These are phyloP conservation scores for Schizopygopsis malacanthus DNA, from an alignment of 2,797 vertebrate species.

Conservation along the genomic window DNA sequence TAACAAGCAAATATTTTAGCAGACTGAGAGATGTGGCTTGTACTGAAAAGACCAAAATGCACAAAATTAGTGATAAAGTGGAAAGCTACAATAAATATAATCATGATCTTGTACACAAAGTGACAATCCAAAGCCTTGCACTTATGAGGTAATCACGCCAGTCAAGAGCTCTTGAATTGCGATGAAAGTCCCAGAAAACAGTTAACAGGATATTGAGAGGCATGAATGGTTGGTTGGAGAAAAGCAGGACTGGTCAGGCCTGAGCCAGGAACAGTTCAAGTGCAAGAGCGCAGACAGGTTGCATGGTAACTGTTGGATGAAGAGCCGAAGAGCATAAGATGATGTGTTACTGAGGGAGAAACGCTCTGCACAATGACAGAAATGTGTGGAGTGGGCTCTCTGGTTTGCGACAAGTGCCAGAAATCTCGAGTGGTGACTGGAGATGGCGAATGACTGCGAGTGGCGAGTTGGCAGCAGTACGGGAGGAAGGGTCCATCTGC, in stretches of 20 bases:
- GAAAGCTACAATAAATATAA: not conserved
- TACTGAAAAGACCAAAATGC: not conserved
- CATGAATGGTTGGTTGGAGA: slow-evolving; percentile 10
- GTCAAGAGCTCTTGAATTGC: slow-evolving; percentile 5
- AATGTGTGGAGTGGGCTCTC: slow-evolving; percentile 53
- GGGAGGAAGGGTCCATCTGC: slow-evolving; percentile 56
- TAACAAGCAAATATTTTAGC: not conserved
- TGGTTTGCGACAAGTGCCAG: slow-evolving; percentile 40
- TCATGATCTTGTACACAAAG: not conserved
- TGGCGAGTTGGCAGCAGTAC: slow-evolving; percentile 52
- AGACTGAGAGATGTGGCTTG: not conserved
- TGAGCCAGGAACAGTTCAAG: slow-evolving; percentile 40
- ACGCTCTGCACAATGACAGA: slow-evolving; percentile 39
- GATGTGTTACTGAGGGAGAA: slow-evolving; percentile 49
- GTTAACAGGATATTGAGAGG: slow-evolving; percentile 1
- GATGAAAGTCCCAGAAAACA: not conserved
- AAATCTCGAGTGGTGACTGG: slow-evolving; percentile 52
- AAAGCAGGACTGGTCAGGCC: slow-evolving; percentile 13
- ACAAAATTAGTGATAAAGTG: not conserved
- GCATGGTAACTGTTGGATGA: slow-evolving; percentile 52
- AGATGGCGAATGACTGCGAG: slow-evolving; percentile 55
- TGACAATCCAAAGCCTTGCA: slow-evolving; percentile 13
- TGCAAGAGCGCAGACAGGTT: slow-evolving; percentile 21
- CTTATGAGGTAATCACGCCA: not conserved
- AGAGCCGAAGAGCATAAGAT: slow-evolving; percentile 31